Base-by-base conservation (phyloP, 2,113 vertebrate genomes). In the Emydocephalus ijimae region DNA sequence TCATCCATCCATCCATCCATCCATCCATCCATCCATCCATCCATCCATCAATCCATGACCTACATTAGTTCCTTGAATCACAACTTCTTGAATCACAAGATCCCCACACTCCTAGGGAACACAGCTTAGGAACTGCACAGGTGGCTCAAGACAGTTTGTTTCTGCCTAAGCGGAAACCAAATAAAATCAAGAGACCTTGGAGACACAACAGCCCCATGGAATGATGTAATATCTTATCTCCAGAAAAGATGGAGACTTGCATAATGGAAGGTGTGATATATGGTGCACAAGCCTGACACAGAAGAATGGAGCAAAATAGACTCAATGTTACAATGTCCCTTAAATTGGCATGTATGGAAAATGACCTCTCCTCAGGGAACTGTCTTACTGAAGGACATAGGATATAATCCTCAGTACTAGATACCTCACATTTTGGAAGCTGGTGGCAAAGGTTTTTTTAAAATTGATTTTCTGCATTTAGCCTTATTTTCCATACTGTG, bases 51-150 rank as follows among this genome's bases (percentile, higher is more conserved):
- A 74, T 34, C 12, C 64, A 15, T 8, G 89, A 29, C 34, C 1
- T 90, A 87, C 59, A 61, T 45, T 61, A 91, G 92, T 57, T 34
- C 92, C 89, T 92, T 64, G 34, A 23, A 0, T 0, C 11, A 39
- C 23, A 56, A 50, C n/a, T 85, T 29, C n/a, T n/a, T 52, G 50
- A 52, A 52, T 52, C 50, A 52, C 20, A 74, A 92, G 74, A 89
- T 4, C 64, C 39, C 61, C 50, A 39, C 14, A 0, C 0, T 1
- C 1, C 55, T 91, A 89, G 94, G 29, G 10, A 81, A 0, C 0
- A 91, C 89, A 89, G 69, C 10, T 45, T 39, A 50, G 39, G 39
- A 92, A 93, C 48, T 48, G 52, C 39, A 89, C 18, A 81, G 43
- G 0, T 90, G 88, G 48, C 0, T 92, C 29, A 43, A 74, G 39